Evolutionary conservation across 2,888 invertebrate species (phyloP).

Genomic region (Perizoma flavofasciatum): DNA sequence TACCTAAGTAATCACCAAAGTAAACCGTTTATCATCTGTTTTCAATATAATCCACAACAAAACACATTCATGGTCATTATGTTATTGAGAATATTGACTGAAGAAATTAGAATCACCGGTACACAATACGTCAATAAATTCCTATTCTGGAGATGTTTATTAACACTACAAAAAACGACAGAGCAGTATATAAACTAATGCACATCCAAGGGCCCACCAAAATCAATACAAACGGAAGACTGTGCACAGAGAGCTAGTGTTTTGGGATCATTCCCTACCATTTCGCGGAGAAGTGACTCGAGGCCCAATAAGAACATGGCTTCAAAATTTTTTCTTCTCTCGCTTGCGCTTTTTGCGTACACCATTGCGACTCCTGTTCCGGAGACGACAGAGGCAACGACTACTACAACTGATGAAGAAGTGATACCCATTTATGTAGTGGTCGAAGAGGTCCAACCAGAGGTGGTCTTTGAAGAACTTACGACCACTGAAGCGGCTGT

Average conservation of each 20-base stretch:
- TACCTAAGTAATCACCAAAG: conserved; percentile 41
- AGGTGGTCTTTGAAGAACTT: conserved; percentile 48
- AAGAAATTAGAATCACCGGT: conserved; percentile 54
- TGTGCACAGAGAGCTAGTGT: conserved; percentile 46
- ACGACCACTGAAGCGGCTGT: conserved; percentile 47
- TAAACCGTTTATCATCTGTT: conserved; percentile 54
- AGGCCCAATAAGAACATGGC: conserved; percentile 63
- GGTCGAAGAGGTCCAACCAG: conserved; percentile 57
- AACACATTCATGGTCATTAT: conserved; percentile 73
- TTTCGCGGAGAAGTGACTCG: conserved; percentile 60
- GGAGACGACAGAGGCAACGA: conserved; percentile 45
- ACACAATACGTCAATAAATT: conserved; percentile 66
- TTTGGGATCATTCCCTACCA: conserved; percentile 48
- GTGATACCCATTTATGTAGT: conserved; percentile 49
- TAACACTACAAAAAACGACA: conserved; percentile 61
- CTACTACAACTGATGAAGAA: conserved; percentile 47
- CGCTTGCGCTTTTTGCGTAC: conserved; percentile 54
- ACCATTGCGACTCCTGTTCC: conserved; percentile 57
- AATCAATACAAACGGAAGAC: conserved; percentile 43
- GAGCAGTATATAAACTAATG: conserved; percentile 65
- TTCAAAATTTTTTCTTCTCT: conserved; percentile 59
- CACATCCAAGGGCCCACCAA: conserved; percentile 40
- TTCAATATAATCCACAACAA: conserved; percentile 62
- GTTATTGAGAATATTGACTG: conserved; percentile 73
- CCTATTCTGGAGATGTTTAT: conserved; percentile 67